Conservation (phyloP, 2,888 invertebrate species). For the Meliscaeva auricollis region DNA sequence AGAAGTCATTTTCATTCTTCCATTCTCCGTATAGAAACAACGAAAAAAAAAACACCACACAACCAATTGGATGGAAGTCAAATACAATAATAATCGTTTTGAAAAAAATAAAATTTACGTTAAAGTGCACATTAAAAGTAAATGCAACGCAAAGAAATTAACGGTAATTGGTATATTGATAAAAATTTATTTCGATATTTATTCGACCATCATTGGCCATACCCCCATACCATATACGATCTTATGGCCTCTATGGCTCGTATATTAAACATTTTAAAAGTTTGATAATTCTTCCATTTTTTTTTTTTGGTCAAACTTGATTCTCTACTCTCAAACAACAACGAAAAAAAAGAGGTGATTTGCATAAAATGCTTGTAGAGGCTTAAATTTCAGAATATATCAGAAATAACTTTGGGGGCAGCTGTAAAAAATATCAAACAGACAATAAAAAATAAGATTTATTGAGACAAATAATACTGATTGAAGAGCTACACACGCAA, state of each 20-base stretch:
- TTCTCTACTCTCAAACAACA: slow-evolving; percentile 1
- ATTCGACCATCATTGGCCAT: slow-evolving; percentile 50
- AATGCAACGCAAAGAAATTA: slow-evolving; percentile 56
- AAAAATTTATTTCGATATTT: slow-evolving; percentile 64
- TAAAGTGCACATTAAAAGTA: slow-evolving; percentile 63
- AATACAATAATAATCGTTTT: slow-evolving; percentile 26
- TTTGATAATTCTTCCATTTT: slow-evolving; percentile 29
- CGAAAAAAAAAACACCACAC: background rate
- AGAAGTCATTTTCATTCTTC: background rate
- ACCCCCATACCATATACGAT: slow-evolving; percentile 61
- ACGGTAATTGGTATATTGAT: slow-evolving; percentile 55
- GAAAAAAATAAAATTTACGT: slow-evolving; percentile 44
- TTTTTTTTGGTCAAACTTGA: slow-evolving; percentile 18
- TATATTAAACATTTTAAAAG: slow-evolving; percentile 68
- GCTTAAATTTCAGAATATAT: slow-evolving; percentile 35
- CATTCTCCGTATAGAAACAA: slow-evolving; percentile 1
- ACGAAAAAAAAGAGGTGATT: slow-evolving; percentile 37
- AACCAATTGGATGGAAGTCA: slow-evolving; percentile 26
- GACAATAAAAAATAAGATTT: slow-evolving; percentile 72
- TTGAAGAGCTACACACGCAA: slow-evolving; percentile 39
- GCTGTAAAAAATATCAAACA: slow-evolving; percentile 52
- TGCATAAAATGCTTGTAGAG: slow-evolving; percentile 40
- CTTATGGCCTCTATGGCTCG: slow-evolving; percentile 58
- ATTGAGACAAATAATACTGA: slow-evolving; percentile 70
- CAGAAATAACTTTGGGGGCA: slow-evolving; percentile 16